These are phyloP conservation scores for Chlorops oryzae DNA, from an alignment of 1,140 invertebrate genomes.

Conservation along the genomic window DNA sequence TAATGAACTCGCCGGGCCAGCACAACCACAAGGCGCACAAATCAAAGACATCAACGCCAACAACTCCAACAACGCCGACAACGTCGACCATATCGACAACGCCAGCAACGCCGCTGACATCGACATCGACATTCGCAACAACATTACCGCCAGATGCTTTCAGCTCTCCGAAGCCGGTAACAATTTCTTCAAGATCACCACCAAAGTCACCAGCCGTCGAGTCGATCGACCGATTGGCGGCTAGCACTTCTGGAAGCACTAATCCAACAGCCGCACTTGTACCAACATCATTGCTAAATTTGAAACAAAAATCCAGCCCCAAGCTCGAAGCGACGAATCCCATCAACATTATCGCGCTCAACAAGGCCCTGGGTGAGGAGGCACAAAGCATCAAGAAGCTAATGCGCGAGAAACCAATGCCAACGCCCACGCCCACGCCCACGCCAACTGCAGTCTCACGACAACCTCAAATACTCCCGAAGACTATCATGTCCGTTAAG, in stretches of 20 bases:
- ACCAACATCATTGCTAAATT: too few relatives aligned
- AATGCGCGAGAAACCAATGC: conserved; percentile 12
- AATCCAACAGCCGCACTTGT: too few relatives aligned
- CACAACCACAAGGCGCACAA: conserved; percentile 30
- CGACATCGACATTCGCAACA: conserved; percentile 10
- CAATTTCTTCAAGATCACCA: too few relatives aligned
- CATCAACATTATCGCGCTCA: conserved; percentile 14
- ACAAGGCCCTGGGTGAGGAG: conserved; percentile 32
- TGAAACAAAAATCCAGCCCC: conserved; percentile 2
- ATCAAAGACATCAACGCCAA: conserved; percentile 27
- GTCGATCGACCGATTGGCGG: too few relatives aligned
- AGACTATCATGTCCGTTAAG: conserved; percentile 16
- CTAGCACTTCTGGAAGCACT: neutral
- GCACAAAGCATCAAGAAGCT: conserved; percentile 31
- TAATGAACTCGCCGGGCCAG: conserved; percentile 28
- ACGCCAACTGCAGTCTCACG: neutral
- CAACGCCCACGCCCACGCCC: neutral
- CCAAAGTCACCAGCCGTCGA: too few relatives aligned
- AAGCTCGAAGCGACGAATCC: conserved; percentile 19
- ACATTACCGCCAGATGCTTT: too few relatives aligned
- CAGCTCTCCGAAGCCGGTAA: too few relatives aligned
- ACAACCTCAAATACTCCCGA: conserved; percentile 7
- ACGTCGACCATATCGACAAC: neutral
- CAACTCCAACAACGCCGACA: too few relatives aligned
- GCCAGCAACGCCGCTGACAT: conserved; percentile 19